phyloP scores from a whole-genome alignment of 1,140 invertebrate genomes.

The Temnothorax nylanderi region DNA sequence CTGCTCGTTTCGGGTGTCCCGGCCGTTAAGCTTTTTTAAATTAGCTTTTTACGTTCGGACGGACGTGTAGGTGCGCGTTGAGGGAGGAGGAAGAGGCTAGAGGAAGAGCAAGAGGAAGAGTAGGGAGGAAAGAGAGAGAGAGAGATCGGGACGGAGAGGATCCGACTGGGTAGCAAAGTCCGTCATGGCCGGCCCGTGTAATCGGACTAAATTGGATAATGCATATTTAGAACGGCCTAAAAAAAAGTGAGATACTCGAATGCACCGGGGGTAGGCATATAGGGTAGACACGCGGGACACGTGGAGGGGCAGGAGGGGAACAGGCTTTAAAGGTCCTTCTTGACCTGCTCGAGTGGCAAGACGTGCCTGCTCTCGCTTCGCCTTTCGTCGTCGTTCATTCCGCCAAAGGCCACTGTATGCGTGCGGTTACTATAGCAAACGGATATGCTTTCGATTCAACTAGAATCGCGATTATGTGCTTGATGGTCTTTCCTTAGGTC shows the following conservation, averaged over 20 bases:
- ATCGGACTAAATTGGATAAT: conserved; percentile 82
- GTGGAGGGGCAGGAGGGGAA: conserved; percentile 12
- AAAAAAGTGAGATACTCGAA: conserved; percentile 50
- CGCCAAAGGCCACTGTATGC: conserved; percentile 13
- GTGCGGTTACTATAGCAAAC: conserved; percentile 11
- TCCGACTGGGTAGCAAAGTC: conserved; percentile 71
- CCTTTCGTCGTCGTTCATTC: conserved; percentile 31
- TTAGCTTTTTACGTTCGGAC: conserved; percentile 79
- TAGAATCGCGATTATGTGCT: not conserved
- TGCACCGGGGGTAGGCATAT: conserved; percentile 52
- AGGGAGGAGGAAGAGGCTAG: conserved; percentile 1
- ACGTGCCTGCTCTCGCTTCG: conserved; percentile 45
- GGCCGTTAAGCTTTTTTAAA: conserved; percentile 80
- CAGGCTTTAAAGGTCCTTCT: conserved; percentile 67
- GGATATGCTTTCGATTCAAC: not conserved
- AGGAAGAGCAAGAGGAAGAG: not conserved
- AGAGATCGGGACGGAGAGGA: conserved; percentile 19
- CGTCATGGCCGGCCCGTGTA: conserved; percentile 75
- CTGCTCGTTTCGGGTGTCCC: conserved; percentile 65
- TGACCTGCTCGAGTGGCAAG: conserved; percentile 65
- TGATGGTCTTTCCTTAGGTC: not conserved
- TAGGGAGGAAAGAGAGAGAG: not conserved
- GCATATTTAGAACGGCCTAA: conserved; percentile 77
- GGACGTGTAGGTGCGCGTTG: conserved; percentile 63
- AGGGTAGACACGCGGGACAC: conserved; percentile 31